Evolutionary conservation across 2,888 invertebrate genomes (phyloP), one percentile per base, ranked within the genome.

Genomic region (Cryptocephalus moraei): DNA sequence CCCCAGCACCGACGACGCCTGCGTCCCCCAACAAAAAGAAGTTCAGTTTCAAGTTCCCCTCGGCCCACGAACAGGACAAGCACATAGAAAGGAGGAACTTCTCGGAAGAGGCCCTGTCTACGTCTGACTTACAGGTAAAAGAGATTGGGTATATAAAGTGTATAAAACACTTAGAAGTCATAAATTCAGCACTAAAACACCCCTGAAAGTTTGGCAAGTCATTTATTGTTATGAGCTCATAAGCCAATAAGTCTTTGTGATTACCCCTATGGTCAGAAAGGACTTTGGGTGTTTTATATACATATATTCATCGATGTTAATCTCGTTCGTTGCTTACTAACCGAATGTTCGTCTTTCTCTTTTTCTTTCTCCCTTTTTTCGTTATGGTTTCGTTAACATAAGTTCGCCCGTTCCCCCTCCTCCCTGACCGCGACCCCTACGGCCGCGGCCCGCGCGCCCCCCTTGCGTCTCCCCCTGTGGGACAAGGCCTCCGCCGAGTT

Each of bases 91-190:
- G 88, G 57, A 80, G 91, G 55, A 92, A 91, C 62, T 94, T 92
- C 66, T 87, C 91, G 39, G 91, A 93, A 62, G 92, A 93, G 73
- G 84, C 89, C 11, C 82, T 88, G 58, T 75, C 81, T 63, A 86
- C 91, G 55, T 86, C 87, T 9, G 90, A 92, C 68, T 82, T 93
- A 62, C 91, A 92, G 82, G 92, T 91, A 75, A 65, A 67, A 61
- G 4, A 22, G 22, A 22, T 22, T 22, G 22, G 22, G 53, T 49
- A 22, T 22, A 22, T 6, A 2, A 2, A 22, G 22, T 22, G 6
- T 22, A 22, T 22, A 22, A 22, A 22, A 22, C 22, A 22, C 22
- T 4, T 22, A 22, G 6, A 6, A 22, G 22, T 22, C 6, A 22
- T n/a, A n/a, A n/a, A n/a, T n/a, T n/a, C n/a, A n/a, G n/a, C n/a